Percentiles rank a stretch among this genome's conserved stretches.
phyloP scores from a whole-genome alignment of 2,888 invertebrate species.

The Rhopalosiphum nymphaeae region DNA sequence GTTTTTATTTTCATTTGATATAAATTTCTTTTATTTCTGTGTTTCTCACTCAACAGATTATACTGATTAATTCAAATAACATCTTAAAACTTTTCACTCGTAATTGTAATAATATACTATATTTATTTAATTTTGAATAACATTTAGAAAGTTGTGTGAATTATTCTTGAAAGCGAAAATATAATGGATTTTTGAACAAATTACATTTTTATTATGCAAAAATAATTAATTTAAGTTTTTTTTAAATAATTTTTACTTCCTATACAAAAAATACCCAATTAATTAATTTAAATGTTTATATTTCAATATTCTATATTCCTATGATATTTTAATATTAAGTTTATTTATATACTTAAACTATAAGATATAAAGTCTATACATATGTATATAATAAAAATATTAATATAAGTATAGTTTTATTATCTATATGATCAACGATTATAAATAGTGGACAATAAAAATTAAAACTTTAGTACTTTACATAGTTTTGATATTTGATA shows the following conservation, averaged over 20 bases:
- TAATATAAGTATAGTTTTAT: background rate
- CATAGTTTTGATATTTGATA: background rate
- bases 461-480: background rate
- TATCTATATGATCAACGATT: background rate
- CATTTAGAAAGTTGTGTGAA: slow-evolving; percentile 46
- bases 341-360: background rate
- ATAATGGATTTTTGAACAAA: background rate
- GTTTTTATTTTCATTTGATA: background rate
- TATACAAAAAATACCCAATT: background rate
- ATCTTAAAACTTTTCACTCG: background rate
- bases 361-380: background rate
- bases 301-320: background rate
- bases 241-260: background rate
- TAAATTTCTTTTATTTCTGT: background rate
- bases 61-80: background rate
- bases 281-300: background rate
- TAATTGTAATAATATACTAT: background rate
- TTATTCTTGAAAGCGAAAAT: slow-evolving; percentile 48
- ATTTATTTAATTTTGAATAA: background rate
- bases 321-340: background rate
- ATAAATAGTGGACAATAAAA: no score
- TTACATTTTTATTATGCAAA: background rate
- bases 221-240: background rate
- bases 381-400: no score
- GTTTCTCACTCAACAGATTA: background rate